Evolutionary conservation across 2,888 invertebrate species (phyloP).

Genomic region (Ametastegia equiseti): DNA sequence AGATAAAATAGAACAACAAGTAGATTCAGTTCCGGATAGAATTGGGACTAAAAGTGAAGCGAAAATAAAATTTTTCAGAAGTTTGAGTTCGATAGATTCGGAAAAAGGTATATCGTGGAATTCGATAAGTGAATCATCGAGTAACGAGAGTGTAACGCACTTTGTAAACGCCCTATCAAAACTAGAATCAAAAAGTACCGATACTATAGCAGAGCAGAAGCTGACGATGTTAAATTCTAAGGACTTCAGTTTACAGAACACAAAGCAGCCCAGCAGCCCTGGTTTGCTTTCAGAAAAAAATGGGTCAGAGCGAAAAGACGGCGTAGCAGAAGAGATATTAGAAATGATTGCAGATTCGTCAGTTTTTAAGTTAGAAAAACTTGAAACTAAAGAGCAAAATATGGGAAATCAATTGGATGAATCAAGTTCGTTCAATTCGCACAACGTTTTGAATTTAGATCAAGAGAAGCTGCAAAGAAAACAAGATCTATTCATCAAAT

Average conservation of each 20-base stretch:
- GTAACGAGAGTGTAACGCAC: conserved; percentile 55
- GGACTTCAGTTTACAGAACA: not conserved
- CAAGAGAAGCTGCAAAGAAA: conserved; percentile 20
- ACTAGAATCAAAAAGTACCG: conserved; percentile 20
- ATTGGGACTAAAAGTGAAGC: not conserved
- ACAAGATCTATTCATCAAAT: conserved; percentile 9
- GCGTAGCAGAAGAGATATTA: not conserved
- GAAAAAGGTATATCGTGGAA: conserved; percentile 8
- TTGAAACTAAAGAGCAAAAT: not conserved
- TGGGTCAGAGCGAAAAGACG: not conserved
- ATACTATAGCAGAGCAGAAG: not conserved
- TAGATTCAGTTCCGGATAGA: not conserved
- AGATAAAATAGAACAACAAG: not conserved
- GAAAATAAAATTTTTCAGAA: conserved; percentile 3
- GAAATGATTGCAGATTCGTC: not conserved
- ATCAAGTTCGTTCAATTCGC: not conserved
- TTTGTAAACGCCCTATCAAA: conserved; percentile 47
- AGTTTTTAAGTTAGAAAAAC: not conserved
- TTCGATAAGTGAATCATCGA: conserved; percentile 51
- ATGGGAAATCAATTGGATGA: not conserved
- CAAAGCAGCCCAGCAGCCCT: not conserved
- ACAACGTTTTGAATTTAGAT: not conserved
- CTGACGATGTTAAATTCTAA: not conserved
- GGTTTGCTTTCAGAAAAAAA: not conserved
- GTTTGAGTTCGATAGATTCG: conserved; percentile 5